Conservation (phyloP, 2,797 vertebrate genomes). For the Hirundo rustica region DNA sequence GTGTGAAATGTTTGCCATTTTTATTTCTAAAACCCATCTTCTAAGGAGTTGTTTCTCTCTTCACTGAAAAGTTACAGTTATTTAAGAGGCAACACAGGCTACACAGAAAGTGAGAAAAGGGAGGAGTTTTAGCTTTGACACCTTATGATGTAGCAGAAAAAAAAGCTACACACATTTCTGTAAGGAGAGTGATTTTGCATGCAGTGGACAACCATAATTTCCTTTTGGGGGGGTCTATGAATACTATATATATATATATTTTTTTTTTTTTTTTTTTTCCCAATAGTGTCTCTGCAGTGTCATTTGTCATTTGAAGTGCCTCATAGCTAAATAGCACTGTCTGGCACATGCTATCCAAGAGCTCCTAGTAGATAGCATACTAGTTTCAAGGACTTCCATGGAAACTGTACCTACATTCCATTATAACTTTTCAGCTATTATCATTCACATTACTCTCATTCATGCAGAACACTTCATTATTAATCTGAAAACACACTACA, state of each 20-base stretch:
- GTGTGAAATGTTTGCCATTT: conserved; percentile 50
- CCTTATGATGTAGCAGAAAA: not conserved
- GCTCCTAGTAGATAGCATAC: not conserved
- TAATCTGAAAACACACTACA: not conserved
- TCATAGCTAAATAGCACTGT: not conserved
- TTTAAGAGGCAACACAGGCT: not conserved
- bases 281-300: not conserved
- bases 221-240: not conserved
- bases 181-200: not conserved
- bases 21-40: conserved; percentile 13
- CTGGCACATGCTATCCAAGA: not conserved
- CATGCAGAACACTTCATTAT: not conserved
- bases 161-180: not conserved
- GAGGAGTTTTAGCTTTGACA: not conserved
- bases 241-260: not conserved
- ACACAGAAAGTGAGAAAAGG: not conserved
- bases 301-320: not conserved
- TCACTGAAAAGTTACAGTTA: not conserved
- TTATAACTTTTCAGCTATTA: not conserved
- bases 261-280: not conserved
- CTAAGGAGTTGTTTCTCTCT: not conserved
- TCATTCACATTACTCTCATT: not conserved
- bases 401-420: not conserved
- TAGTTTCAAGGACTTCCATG: not conserved
- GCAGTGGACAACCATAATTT: not conserved